Percentiles rank a stretch among this genome's conserved stretches.
Evolutionary conservation across 2,113 vertebrate genomes (phyloP).

Genomic region (Brachypteracias leptosomus): DNA sequence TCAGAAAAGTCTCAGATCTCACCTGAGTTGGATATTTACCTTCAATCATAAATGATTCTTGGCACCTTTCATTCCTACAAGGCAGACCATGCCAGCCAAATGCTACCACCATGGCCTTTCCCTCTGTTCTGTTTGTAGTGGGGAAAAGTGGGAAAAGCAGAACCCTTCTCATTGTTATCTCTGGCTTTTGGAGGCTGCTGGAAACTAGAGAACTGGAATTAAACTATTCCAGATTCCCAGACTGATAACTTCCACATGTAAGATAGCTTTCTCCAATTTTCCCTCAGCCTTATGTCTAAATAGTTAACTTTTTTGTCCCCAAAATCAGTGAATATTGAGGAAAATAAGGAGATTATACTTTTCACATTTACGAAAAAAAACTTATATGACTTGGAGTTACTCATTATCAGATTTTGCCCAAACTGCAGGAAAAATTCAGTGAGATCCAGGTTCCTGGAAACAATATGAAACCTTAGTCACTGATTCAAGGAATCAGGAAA

Average conservation of each 20-base stretch:
- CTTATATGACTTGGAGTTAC: background rate
- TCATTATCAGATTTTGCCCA: background rate
- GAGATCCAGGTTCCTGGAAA: background rate
- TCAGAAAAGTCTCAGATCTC: background rate
- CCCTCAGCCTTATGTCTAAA: background rate
- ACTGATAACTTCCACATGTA: background rate
- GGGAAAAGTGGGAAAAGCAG: background rate
- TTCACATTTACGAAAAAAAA: background rate
- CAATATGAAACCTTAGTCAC: background rate
- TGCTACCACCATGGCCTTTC: background rate
- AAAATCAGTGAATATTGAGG: rapidly evolving
- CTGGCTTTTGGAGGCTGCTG: background rate
- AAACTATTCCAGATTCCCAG: background rate
- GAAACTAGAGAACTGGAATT: background rate
- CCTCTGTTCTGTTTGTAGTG: background rate
- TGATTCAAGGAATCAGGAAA: background rate
- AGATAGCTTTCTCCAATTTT: background rate
- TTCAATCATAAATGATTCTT: background rate
- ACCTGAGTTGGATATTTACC: background rate
- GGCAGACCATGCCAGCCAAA: background rate
- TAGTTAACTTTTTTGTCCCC: background rate
- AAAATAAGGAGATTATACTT: background rate
- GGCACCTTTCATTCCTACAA: background rate
- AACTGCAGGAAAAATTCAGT: background rate
- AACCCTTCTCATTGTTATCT: background rate